Conservation (phyloP, 2,888 invertebrate genomes). For the Mythimna lalbum region DNA sequence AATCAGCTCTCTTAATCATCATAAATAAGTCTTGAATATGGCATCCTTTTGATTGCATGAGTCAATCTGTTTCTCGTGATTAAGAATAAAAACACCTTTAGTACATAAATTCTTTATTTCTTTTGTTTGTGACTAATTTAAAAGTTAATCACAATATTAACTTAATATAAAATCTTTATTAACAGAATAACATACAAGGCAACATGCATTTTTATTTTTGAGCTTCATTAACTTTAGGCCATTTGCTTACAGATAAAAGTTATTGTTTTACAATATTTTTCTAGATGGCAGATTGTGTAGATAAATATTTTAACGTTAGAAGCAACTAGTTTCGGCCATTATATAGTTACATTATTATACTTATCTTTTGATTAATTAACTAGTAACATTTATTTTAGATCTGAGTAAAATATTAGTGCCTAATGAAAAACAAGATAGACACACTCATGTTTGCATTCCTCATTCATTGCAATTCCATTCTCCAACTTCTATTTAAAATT, state of each 20-base stretch:
- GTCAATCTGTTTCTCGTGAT: background rate
- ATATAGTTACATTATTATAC: slow-evolving; percentile 6
- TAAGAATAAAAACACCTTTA: slow-evolving; percentile 48
- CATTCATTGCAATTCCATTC: slow-evolving; percentile 39
- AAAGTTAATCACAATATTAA: slow-evolving; percentile 68
- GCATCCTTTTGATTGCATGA: too few relatives aligned
- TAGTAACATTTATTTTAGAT: slow-evolving; percentile 37
- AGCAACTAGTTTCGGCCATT: slow-evolving; percentile 44
- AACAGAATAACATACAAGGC: slow-evolving; percentile 71
- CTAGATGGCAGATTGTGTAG: background rate
- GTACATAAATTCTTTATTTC: slow-evolving; percentile 61
- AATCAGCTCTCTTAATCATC: too few relatives aligned
- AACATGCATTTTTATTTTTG: slow-evolving; percentile 62
- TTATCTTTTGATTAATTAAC: slow-evolving; percentile 30
- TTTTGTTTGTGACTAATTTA: slow-evolving; percentile 56
- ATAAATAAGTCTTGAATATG: too few relatives aligned
- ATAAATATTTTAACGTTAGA: slow-evolving; percentile 17
- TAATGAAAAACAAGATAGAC: slow-evolving; percentile 19
- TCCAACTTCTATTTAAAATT: slow-evolving; percentile 21
- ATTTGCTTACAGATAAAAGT: slow-evolving; percentile 10
- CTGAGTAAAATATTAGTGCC: slow-evolving; percentile 25
- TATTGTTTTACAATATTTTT: slow-evolving; percentile 29
- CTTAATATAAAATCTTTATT: slow-evolving; percentile 70
- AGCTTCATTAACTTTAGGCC: slow-evolving; percentile 45
- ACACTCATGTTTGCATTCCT: slow-evolving; percentile 18